These are phyloP conservation scores for Neotragus moschatus DNA, from an alignment of 2,113 vertebrate genomes.

Conservation along the genomic window DNA sequence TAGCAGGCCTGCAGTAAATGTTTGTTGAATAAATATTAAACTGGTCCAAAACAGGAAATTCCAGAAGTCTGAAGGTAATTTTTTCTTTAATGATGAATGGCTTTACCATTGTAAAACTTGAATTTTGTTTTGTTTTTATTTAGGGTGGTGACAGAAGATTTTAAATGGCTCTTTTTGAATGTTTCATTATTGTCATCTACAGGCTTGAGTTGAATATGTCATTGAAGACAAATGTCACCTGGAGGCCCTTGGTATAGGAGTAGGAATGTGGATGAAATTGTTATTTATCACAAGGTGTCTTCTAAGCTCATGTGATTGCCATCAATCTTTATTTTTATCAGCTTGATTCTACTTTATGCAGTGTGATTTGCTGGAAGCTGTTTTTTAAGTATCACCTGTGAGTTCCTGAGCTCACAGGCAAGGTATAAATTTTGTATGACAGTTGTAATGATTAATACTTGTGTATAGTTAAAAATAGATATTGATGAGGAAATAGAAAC, in stretches of 20 bases:
- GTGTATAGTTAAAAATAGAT: background rate
- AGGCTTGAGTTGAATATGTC: background rate
- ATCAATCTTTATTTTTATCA: background rate
- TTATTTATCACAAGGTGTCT: background rate
- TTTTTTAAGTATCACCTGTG: background rate
- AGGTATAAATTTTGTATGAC: background rate
- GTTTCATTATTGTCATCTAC: background rate
- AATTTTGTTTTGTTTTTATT: conserved; percentile 2
- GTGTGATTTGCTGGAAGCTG: background rate
- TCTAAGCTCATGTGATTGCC: background rate
- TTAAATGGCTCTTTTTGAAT: background rate
- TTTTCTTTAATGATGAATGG: background rate
- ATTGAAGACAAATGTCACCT: background rate
- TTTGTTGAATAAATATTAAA: conserved; percentile 39
- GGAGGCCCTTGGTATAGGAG: background rate
- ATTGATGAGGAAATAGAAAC: conserved; percentile 22
- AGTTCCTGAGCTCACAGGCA: background rate
- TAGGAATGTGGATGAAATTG: background rate
- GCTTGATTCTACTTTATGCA: background rate
- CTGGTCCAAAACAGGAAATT: background rate
- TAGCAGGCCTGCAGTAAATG: background rate
- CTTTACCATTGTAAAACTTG: background rate
- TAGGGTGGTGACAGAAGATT: conserved; percentile 17
- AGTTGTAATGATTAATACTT: background rate
- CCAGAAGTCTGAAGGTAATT: background rate